Percentiles rank a stretch among this genome's conserved stretches.
Evolutionary conservation across 2,113 vertebrate genomes (phyloP).

Genomic region (Pluvialis apricaria): DNA sequence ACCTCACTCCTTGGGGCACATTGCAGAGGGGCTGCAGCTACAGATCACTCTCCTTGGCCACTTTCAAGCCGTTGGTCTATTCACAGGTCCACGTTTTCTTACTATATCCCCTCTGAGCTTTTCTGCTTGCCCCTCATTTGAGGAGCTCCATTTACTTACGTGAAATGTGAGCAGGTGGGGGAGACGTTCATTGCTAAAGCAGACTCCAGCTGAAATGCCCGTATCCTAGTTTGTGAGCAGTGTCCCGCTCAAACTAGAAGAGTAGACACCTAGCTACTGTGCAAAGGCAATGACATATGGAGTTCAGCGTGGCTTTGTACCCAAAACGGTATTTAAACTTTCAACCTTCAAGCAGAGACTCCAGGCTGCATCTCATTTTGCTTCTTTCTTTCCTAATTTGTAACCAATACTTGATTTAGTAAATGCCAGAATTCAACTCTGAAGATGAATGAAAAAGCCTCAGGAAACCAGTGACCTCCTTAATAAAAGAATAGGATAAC

Average conservation of each 20-base stretch:
- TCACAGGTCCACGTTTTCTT: neutral
- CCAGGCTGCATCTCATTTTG: slow-evolving; percentile 10
- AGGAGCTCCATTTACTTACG: neutral
- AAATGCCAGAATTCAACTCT: slow-evolving; percentile 57
- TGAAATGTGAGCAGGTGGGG: neutral
- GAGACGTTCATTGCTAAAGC: neutral
- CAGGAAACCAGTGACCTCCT: slow-evolving; percentile 63
- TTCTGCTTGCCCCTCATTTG: fast-evolving
- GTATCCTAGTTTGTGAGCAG: neutral
- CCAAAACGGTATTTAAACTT: slow-evolving; percentile 58
- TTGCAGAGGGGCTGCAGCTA: neutral
- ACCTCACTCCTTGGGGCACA: neutral
- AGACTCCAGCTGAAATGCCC: neutral
- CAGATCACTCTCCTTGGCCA: neutral
- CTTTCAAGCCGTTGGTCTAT: neutral
- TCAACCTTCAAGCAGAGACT: slow-evolving; percentile 29
- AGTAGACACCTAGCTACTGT: neutral
- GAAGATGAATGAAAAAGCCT: slow-evolving; percentile 56
- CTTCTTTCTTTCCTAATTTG: slow-evolving; percentile 53
- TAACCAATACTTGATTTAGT: slow-evolving; percentile 59
- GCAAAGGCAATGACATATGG: neutral
- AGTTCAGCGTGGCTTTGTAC: slow-evolving; percentile 28
- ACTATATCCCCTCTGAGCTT: neutral
- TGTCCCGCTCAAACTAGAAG: neutral
- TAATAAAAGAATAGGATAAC: slow-evolving; percentile 46